phyloP scores from a whole-genome alignment of 2,797 vertebrate genomes.

The Epinephelus awoara region DNA sequence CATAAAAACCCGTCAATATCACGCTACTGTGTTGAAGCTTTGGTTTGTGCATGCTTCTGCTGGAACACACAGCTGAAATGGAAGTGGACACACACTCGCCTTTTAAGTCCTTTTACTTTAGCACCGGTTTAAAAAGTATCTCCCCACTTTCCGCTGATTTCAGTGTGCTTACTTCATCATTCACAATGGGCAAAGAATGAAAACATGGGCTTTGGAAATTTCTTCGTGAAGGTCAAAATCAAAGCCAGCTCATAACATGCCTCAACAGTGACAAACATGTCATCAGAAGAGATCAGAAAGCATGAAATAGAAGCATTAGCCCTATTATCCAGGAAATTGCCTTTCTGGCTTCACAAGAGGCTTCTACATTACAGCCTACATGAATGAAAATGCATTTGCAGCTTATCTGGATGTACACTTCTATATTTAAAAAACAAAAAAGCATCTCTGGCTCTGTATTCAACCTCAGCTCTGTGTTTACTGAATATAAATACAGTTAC shows the following conservation, averaged over 20 bases:
- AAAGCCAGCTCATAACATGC: slow-evolving; percentile 61
- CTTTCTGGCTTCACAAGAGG: slow-evolving; percentile 74
- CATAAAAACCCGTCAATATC: slow-evolving; percentile 14
- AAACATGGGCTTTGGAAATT: slow-evolving; percentile 58
- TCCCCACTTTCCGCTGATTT: slow-evolving; percentile 38
- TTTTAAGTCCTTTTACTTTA: slow-evolving; percentile 41
- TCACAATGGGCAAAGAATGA: slow-evolving; percentile 53
- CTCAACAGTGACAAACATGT: slow-evolving; percentile 77
- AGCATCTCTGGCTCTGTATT: slow-evolving; percentile 28
- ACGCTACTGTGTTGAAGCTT: slow-evolving; percentile 23
- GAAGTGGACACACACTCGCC: background rate
- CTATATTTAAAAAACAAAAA: slow-evolving; percentile 62
- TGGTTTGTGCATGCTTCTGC: slow-evolving; percentile 14
- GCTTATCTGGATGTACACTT: slow-evolving; percentile 68
- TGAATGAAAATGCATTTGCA: slow-evolving; percentile 78
- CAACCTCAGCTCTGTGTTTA: slow-evolving; percentile 23
- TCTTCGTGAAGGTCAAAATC: slow-evolving; percentile 72
- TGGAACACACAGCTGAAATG: slow-evolving; percentile 17
- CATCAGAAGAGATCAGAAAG: slow-evolving; percentile 80
- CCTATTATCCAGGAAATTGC: slow-evolving; percentile 79
- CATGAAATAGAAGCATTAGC: slow-evolving; percentile 83
- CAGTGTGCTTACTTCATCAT: slow-evolving; percentile 39
- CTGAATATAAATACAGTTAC: slow-evolving; percentile 55
- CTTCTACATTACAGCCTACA: slow-evolving; percentile 71
- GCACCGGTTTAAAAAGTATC: slow-evolving; percentile 28